Percentiles rank a stretch among this genome's conserved stretches.
These are phyloP conservation scores for Pseudolaguvia tuberculata DNA, from an alignment of 2,113 vertebrate genomes.

Conservation along the genomic window DNA sequence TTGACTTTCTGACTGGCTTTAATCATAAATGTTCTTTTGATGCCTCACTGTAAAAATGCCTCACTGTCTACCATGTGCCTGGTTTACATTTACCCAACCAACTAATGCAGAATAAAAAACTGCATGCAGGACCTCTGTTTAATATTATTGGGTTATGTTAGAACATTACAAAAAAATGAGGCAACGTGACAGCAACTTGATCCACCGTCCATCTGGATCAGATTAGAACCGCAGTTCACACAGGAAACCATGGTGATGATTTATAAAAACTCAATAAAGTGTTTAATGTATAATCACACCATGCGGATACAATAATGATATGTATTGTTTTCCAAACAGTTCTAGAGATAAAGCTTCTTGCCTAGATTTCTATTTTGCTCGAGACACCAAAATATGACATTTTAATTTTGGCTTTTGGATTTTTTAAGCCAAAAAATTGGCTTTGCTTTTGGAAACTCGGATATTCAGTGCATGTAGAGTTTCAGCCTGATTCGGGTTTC, in stretches of 20 bases:
- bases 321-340: no score
- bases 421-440: no score
- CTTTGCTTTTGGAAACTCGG: neutral
- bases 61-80: neutral
- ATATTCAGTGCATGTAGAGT: neutral
- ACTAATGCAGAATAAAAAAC: neutral
- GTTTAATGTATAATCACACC: neutral
- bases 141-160: neutral
- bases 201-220: neutral
- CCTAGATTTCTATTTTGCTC: neutral
- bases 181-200: neutral
- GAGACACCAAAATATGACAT: neutral
- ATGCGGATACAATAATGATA: neutral
- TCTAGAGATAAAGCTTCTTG: neutral
- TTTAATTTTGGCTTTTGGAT: no score
- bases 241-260: neutral
- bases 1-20: neutral
- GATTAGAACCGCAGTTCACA: neutral
- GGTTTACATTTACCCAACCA: neutral
- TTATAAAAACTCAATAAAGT: neutral
- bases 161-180: neutral
- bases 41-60: constrained; percentile 14
- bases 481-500: neutral
- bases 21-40: neutral
- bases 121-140: neutral